Conservation (phyloP, 1,140 invertebrate genomes). For the honey bee (Apis mellifera) region Amel_HAv3.1 CM009944.2:3743501-3744000, state of each 20-base stretch:
- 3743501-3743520: too few species aligned
- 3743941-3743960: too few species aligned
- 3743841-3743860: background rate
- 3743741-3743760: conserved; percentile 67
- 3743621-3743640: conserved; percentile 55
- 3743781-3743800: conserved; percentile 50
- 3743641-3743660: conserved; percentile 40
- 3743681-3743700: conserved; percentile 49
- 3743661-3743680: conserved; percentile 41
- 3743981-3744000: too few species aligned
- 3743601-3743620: conserved; percentile 13
- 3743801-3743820: conserved; percentile 22
- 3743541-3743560: background rate
- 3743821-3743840: too few species aligned
- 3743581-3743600: conserved; percentile 18
- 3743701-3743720: conserved; percentile 57
- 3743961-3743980: too few species aligned
- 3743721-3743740: conserved; percentile 63
- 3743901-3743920: too few species aligned
- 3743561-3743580: background rate
- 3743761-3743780: conserved; percentile 61
- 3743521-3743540: too few species aligned
- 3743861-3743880: background rate
- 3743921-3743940: too few species aligned
- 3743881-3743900: too few species aligned